Conservation (phyloP, 1,140 invertebrate species). For the Argopecten irradians region DNA sequence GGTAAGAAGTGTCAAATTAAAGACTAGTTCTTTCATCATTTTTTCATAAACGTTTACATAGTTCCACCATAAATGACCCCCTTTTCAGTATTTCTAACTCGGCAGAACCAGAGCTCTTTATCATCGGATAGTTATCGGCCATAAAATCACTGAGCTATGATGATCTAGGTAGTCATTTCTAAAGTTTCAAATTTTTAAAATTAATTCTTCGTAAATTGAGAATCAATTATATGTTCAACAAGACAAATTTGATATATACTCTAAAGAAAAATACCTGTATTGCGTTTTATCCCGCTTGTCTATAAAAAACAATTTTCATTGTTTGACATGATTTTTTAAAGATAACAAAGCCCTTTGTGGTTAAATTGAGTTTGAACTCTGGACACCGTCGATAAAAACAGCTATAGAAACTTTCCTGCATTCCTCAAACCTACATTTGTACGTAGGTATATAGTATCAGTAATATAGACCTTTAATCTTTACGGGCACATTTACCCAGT, state of each 20-base stretch:
- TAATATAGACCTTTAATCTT: not conserved
- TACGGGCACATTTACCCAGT: not conserved
- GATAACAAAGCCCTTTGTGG: not conserved
- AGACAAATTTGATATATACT: not conserved
- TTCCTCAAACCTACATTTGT: not conserved
- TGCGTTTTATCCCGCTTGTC: not conserved
- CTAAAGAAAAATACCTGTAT: not conserved
- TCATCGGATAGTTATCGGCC: not conserved
- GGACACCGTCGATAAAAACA: not conserved
- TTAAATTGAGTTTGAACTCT: not conserved
- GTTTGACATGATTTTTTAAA: not conserved
- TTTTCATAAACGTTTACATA: not conserved
- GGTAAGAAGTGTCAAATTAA: not conserved
- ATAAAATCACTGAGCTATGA: not conserved
- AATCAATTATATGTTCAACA: not conserved
- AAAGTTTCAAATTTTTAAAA: conserved; percentile 19
- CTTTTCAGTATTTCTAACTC: not conserved
- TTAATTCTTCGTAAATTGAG: not conserved
- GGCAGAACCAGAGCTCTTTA: not conserved
- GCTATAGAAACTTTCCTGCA: not conserved
- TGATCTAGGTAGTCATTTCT: not conserved
- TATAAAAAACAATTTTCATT: not conserved
- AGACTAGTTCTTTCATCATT: not conserved
- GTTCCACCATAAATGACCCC: not conserved
- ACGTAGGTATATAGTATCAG: no score